Evolutionary conservation across 53 echinoderm and acorn worm species (phyloP).

Genomic region (Crossaster papposus): DNA sequence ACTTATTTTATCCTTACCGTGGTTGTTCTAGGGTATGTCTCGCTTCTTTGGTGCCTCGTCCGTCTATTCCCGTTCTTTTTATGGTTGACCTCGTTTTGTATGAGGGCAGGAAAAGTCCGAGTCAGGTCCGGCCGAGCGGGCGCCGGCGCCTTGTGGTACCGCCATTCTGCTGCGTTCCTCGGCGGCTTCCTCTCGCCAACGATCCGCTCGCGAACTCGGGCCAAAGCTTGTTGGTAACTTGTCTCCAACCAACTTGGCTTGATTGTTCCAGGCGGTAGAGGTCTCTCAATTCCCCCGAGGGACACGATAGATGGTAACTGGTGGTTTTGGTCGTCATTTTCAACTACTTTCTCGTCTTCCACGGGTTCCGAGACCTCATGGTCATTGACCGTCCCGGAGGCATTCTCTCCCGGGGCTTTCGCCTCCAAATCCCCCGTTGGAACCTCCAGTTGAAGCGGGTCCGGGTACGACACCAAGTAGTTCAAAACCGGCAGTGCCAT

Average conservation of each 20-base stretch:
- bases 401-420: constrained; percentile 21
- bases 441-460: constrained; percentile 37
- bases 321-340: neutral
- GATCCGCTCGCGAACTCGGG: constrained; percentile 71
- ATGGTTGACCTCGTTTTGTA: constrained; percentile 46
- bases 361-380: constrained; percentile 22
- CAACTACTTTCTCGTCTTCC: constrained; percentile 4
- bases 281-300: constrained; percentile 16
- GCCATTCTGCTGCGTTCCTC: constrained; percentile 83
- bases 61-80: constrained; percentile 23
- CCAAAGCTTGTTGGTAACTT: constrained; percentile 78
- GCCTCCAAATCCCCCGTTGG: constrained; percentile 33
- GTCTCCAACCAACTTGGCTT: constrained; percentile 79
- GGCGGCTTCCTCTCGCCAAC: constrained; percentile 68
- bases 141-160: constrained; percentile 83
- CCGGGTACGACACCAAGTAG: constrained; percentile 45
- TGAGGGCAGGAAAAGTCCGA: constrained; percentile 43
- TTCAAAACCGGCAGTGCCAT: constrained; percentile 49
- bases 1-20: constrained; percentile 48
- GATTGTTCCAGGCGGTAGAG: constrained; percentile 20
- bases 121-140: constrained; percentile 95
- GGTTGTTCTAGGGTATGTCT: constrained; percentile 64
- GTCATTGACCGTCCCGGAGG: constrained; percentile 33
- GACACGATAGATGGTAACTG: neutral
- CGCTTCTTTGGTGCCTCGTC: constrained; percentile 61